Evolutionary conservation across 2,113 vertebrate genomes (phyloP).

Genomic region (Ondatra zibethicus): DNA sequence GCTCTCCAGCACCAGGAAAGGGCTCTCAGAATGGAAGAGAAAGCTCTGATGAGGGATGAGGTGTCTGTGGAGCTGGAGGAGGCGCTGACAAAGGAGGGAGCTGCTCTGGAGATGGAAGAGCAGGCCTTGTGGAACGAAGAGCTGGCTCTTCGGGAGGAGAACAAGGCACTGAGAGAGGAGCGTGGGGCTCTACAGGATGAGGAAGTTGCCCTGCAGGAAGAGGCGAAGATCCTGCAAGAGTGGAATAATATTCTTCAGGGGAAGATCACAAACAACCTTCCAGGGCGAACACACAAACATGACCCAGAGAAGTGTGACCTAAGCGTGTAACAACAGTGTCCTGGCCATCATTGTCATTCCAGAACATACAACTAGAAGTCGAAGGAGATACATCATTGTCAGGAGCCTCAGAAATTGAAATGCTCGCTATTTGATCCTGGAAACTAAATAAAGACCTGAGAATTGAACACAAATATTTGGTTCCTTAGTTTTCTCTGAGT

Average conservation of each 20-base stretch:
- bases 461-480: background rate
- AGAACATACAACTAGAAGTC: background rate
- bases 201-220: conserved; percentile 14
- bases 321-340: background rate
- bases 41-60: background rate
- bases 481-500: background rate
- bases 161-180: conserved; percentile 55
- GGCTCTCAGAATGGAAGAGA: background rate
- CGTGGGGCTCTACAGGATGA: conserved; percentile 53
- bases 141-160: conserved; percentile 40
- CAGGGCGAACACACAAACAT: background rate
- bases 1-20: conserved; percentile 63
- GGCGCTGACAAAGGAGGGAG: background rate
- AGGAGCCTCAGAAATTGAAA: background rate
- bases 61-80: background rate
- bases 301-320: background rate
- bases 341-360: background rate
- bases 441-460: conserved; percentile 55
- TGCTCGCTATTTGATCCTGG: background rate
- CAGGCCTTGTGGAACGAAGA: conserved; percentile 56
- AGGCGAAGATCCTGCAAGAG: background rate
- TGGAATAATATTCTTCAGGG: conserved; percentile 48
- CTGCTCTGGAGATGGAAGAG: conserved; percentile 13
- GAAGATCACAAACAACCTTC: background rate
- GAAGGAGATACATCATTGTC: background rate